Percentiles rank a stretch among this genome's conserved stretches.
phyloP scores from a whole-genome alignment of 2,797 vertebrate genomes.

The Hipposideros larvatus region DNA sequence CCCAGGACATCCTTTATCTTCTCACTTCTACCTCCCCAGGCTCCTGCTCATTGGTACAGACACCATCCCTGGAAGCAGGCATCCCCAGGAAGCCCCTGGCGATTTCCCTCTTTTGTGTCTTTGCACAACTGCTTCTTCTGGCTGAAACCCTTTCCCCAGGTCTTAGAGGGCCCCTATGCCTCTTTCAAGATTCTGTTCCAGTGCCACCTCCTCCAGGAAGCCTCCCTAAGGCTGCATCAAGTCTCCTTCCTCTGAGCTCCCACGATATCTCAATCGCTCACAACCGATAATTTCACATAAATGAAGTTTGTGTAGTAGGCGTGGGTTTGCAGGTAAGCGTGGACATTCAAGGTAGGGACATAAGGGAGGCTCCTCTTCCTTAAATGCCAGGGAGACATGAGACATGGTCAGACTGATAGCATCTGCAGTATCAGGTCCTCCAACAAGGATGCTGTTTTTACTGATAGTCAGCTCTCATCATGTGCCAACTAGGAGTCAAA shows the following conservation, averaged over 20 bases:
- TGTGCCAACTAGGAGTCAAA: rapidly evolving
- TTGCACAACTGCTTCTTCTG: neutral
- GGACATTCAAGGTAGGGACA: neutral
- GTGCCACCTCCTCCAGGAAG: neutral
- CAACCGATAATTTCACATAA: neutral
- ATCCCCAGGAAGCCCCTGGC: neutral
- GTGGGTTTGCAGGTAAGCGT: rapidly evolving
- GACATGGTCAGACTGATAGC: rapidly evolving
- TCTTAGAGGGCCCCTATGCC: too few species aligned
- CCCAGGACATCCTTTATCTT: rapidly evolving
- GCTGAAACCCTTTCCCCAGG: neutral
- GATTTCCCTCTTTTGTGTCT: neutral
- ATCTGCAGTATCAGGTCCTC: neutral
- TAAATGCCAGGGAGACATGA: neutral
- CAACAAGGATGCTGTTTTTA: rapidly evolving
- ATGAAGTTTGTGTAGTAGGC: neutral
- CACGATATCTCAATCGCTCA: neutral
- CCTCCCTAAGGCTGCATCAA: neutral
- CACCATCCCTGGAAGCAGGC: neutral
- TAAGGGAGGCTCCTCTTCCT: neutral
- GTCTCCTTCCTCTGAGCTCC: neutral
- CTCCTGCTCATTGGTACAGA: neutral
- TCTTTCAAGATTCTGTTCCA: neutral
- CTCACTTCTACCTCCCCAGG: neutral
- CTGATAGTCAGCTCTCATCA: rapidly evolving